Evolutionary conservation across 2,797 vertebrate species (phyloP), one percentile per base, ranked within the genome.

Genomic region (Taeniopygia guttata): DNA sequence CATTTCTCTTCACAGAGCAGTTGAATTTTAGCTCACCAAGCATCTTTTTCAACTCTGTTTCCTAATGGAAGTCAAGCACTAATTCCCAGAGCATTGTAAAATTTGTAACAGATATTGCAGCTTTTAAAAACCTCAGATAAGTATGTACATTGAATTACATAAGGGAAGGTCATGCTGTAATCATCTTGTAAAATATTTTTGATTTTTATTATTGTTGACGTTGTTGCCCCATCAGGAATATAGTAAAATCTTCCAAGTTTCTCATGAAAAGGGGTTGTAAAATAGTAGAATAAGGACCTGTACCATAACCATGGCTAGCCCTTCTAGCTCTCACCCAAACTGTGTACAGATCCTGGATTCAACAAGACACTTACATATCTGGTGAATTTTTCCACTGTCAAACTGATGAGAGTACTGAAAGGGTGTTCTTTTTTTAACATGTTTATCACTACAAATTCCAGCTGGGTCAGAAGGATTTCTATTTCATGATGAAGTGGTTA

Each of bases 221-320:
- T 16, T 72, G 5, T 51, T 77, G 3, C 6, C 4, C 3, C 17
- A 45, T 15, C 4, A 82, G 8, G 4, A 72, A 36, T 30, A n/a
- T 4, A 73, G 60, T 3, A 69, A 89, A 32, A 54, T 80, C 30
- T 64, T 64, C 29, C 25, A 42, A 14, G 5, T 54, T 89, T 83
- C 26, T 91, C 3, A 25, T 18, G 10, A 34, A 87, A 64, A 8
- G 7, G 3, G 6, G 7, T 49, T 11, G 10, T 10, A 48, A 93
- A 87, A 72, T 7, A 21, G 8, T 34, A 36, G 9, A 80, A 45
- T n/a, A 79, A 75, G 5, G 2, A 73, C 7, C 5, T 2, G 5
- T 26, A 58, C 5, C 6, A 14, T 45, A 51, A n/a, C 29, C 8
- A 43, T 5, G 52, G 4, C 40, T 55, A 59, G 2, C 1, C 1